A percentile compares a stretch with the other conserved stretches of the same genome.
Conservation (phyloP, 1,140 invertebrate species). For the Paramacrobiotus metropolitanus region DNA sequence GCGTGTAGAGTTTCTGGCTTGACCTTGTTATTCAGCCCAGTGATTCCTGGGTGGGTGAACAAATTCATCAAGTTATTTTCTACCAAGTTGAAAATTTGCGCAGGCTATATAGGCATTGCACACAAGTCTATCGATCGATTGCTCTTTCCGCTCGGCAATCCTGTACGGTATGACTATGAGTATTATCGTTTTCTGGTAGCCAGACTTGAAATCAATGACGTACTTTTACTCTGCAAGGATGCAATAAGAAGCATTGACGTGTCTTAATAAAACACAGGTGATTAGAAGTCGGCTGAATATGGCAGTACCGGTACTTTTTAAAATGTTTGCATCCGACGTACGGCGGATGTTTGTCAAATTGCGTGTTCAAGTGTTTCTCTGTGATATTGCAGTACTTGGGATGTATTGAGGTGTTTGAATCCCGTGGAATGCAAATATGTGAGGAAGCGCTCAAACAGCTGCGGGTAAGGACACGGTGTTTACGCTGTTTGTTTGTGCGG, state of each 20-base stretch:
- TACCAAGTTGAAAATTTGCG: no score
- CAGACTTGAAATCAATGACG: not conserved
- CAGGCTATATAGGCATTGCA: no score
- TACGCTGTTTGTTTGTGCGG: no score
- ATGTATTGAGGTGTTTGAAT: conserved; percentile 96
- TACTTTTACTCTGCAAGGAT: not conserved
- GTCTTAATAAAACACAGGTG: not conserved
- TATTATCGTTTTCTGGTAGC: no score
- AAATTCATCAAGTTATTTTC: no score
- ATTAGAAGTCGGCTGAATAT: not conserved
- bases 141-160: no score
- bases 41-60: no score
- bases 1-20: no score
- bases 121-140: no score
- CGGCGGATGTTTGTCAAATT: not conserved
- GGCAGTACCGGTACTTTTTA: not conserved
- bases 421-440: conserved; percentile 95
- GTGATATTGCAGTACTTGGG: conserved; percentile 57
- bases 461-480: conserved; percentile 32
- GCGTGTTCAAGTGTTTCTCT: conserved; percentile 8
- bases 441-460: conserved; percentile 80
- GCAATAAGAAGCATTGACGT: not conserved
- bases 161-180: no score
- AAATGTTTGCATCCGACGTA: not conserved
- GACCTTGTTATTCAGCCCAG: no score